Evolutionary conservation across 2,797 vertebrate species (phyloP), one percentile per base, ranked within the genome.

Genomic region (Gallinago stenura): DNA sequence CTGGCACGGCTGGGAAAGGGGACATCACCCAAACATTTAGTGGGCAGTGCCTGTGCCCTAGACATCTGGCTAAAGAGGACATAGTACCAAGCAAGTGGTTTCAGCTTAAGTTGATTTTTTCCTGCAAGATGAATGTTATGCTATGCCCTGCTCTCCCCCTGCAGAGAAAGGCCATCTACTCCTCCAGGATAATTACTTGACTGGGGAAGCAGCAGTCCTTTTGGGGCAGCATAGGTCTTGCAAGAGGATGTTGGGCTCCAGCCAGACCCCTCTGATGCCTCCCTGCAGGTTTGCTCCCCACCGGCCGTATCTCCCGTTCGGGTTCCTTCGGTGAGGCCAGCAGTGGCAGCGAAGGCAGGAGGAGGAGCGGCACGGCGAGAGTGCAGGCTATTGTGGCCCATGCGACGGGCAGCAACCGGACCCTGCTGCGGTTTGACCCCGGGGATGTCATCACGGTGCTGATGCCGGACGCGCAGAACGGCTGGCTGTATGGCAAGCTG

Each of bases 401-500:
- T 56, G 97, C 97, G 0, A 97, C 99, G 4, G 98, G 98, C 1
- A 97, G 98, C 97, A 99, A 99, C 97, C 98, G 98, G 28, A 99
- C 99, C 81, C 98, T 99, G 91, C 98, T 99, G 37, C 98, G 98
- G 5, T 99, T 99, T 61, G 98, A 97, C 41, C 94, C 98, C 0
- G 99, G 99, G 4, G 99, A 99, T 15, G 77, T 98, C 1, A 82
- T 99, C 84, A 97, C 89, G 0, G 98, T 99, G 33, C 97, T 99
- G 87, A 98, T 98, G 68, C 98, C 98, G 0, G 99, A 99, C 50
- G 98, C 99, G 0, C 98, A 99, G 65, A 99, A 99, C 0, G 99
- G 99, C 87, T 99, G 99, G 99, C 98, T 99, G 41, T 99, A 99
- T 0, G 99, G 99, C 62, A 99, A 98, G 71, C 98, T 99, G 57